These are phyloP conservation scores for Ophraella communa DNA, from an alignment of 2,888 invertebrate species.

Conservation along the genomic window DNA sequence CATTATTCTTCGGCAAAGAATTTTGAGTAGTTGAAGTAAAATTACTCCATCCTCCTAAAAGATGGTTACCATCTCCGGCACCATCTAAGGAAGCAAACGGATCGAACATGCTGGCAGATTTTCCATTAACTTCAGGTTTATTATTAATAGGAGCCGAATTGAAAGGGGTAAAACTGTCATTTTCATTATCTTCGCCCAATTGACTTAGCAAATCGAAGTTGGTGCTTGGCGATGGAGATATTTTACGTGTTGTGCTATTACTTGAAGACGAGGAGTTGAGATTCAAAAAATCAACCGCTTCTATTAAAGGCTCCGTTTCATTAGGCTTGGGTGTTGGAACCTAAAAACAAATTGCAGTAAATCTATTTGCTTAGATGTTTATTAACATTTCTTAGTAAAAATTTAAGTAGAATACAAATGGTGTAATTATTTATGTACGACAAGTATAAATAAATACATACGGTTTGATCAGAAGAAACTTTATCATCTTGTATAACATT, in stretches of 20 bases:
- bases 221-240: slow-evolving; percentile 51
- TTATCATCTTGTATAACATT: slow-evolving; percentile 42
- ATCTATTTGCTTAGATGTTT: too few species aligned
- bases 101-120: slow-evolving; percentile 64
- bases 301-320: slow-evolving; percentile 48
- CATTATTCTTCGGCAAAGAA: neutral
- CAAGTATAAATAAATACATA: slow-evolving; percentile 26
- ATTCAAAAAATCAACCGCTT: slow-evolving; percentile 68
- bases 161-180: slow-evolving; percentile 52
- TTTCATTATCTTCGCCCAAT: slow-evolving; percentile 53
- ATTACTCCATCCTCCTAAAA: slow-evolving; percentile 54
- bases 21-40: slow-evolving; percentile 35
- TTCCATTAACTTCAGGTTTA: slow-evolving; percentile 14
- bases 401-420: too few species aligned
- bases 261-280: slow-evolving; percentile 53
- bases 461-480: slow-evolving; percentile 48
- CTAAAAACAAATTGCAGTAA: neutral
- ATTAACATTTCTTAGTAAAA: too few species aligned
- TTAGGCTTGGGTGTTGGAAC: slow-evolving; percentile 2
- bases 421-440: too few species aligned
- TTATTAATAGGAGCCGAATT: slow-evolving; percentile 22
- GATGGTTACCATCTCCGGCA: slow-evolving; percentile 43
- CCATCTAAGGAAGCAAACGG: slow-evolving; percentile 65
- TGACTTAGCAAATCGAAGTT: slow-evolving; percentile 69
- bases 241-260: slow-evolving; percentile 34